Evolutionary conservation across 2,797 vertebrate genomes (phyloP).

Genomic region (Sebastes variabilis): DNA sequence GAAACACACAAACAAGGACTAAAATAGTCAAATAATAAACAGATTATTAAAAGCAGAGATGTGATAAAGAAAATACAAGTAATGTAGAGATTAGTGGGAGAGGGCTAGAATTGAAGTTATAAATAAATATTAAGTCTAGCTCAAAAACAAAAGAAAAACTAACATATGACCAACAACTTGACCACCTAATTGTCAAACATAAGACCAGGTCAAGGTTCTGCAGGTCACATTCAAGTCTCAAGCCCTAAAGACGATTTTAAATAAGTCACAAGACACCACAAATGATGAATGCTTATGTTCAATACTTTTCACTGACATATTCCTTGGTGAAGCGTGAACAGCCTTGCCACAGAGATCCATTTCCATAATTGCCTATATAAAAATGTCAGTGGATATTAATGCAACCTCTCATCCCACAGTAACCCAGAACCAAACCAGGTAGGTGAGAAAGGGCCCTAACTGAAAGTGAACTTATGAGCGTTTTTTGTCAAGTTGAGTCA

Average conservation of each 20-base stretch:
- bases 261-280: not conserved
- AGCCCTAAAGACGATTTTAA: not conserved
- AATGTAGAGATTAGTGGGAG: not conserved
- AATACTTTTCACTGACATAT: too few species aligned
- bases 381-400: too few species aligned
- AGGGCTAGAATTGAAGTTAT: too few species aligned
- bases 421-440: not conserved
- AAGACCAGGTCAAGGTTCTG: not conserved
- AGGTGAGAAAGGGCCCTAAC: not conserved
- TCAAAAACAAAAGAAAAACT: not conserved
- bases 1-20: not conserved
- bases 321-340: too few species aligned
- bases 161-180: not conserved
- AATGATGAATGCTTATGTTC: too few species aligned
- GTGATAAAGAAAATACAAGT: not conserved
- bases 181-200: not conserved
- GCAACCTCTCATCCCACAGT: too few species aligned
- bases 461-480: not conserved
- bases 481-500: not conserved
- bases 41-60: not conserved
- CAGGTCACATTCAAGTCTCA: not conserved
- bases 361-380: too few species aligned
- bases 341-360: too few species aligned
- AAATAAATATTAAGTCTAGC: not conserved
- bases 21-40: not conserved